Conservation (phyloP, 1,140 invertebrate genomes). For the Drusus annulatus region DNA sequence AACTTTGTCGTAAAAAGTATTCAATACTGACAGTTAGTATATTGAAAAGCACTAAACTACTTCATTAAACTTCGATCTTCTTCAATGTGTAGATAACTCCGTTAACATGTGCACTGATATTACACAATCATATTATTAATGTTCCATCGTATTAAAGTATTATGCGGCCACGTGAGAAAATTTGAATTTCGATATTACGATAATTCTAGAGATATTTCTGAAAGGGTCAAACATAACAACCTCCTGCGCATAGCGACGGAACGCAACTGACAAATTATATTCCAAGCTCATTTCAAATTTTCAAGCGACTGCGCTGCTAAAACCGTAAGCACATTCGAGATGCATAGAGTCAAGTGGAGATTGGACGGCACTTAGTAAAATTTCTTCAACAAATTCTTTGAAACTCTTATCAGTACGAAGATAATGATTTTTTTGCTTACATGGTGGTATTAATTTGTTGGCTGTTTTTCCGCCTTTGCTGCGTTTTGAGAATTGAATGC, state of each 20-base stretch:
- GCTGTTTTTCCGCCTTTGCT: not conserved
- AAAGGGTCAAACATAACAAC: not conserved
- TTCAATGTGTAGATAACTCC: constrained; percentile 1
- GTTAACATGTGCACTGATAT: constrained; percentile 23
- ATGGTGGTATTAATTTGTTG: not conserved
- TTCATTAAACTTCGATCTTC: constrained; percentile 30
- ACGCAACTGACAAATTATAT: constrained; percentile 46
- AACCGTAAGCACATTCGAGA: constrained; percentile 13
- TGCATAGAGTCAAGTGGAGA: not conserved
- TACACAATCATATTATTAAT: constrained; percentile 21
- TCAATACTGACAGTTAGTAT: not conserved
- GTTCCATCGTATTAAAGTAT: constrained; percentile 21
- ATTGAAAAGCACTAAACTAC: constrained; percentile 22
- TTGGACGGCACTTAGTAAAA: not conserved
- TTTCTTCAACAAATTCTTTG: not conserved
- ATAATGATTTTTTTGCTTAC: not conserved
- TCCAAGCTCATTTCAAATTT: constrained; percentile 45
- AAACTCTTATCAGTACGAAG: no score
- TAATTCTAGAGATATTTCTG: not conserved
- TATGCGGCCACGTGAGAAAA: constrained; percentile 41
- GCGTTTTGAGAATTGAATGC: not conserved
- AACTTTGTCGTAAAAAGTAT: constrained; percentile 20
- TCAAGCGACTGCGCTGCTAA: constrained; percentile 43
- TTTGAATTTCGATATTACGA: constrained; percentile 41
- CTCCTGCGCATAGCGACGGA: not conserved